These are phyloP conservation scores for Lithobates sylvaticus DNA, from an alignment of 2,797 vertebrate genomes.

Conservation along the genomic window DNA sequence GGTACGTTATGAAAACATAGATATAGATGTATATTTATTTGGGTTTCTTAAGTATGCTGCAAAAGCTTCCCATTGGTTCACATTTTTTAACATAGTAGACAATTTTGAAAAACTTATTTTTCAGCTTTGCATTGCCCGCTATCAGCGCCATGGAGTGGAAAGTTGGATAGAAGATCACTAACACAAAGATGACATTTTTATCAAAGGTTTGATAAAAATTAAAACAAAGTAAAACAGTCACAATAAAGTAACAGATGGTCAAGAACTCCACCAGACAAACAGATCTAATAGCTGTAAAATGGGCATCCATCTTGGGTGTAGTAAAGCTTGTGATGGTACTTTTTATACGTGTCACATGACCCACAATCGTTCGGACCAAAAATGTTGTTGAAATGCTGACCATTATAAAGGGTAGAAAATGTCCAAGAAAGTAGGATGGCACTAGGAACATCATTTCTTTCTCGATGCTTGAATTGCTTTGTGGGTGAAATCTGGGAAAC, in stretches of 20 bases:
- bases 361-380: neutral
- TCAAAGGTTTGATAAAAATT: neutral
- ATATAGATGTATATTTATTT: neutral
- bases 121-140: conserved; percentile 24
- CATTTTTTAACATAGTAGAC: neutral
- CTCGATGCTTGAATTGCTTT: neutral
- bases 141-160: conserved; percentile 33
- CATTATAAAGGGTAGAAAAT: conserved; percentile 20
- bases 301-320: conserved; percentile 20
- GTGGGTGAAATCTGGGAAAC: too few relatives aligned
- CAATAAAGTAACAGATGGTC: neutral
- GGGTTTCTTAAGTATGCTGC: neutral
- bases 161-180: neutral
- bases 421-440: conserved; percentile 14
- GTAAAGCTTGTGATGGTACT: conserved; percentile 11
- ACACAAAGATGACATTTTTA: neutral
- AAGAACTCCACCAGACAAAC: conserved; percentile 11
- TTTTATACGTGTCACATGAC: conserved; percentile 12
- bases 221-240: neutral
- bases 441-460: neutral
- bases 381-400: neutral
- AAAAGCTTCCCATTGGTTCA: too few relatives aligned
- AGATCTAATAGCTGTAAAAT: conserved; percentile 7
- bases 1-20: neutral
- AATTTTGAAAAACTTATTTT: neutral